phyloP scores from a whole-genome alignment of 2,797 vertebrate species.

The Oceanodroma leucorhoa region DNA sequence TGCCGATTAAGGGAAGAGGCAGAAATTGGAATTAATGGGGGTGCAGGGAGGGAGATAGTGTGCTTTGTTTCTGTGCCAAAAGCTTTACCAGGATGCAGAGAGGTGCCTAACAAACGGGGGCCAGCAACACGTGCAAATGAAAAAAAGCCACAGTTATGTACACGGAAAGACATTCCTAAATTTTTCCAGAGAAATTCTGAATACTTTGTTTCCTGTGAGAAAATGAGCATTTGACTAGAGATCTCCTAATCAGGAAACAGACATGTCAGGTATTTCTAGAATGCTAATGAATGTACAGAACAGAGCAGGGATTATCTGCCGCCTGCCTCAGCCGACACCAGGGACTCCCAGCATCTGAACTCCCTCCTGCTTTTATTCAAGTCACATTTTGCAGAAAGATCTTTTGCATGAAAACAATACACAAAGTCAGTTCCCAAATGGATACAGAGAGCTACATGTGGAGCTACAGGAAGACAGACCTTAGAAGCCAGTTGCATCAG shows the following conservation, averaged over 20 bases:
- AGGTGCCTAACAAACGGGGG: neutral
- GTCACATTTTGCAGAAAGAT: slow-evolving; percentile 23
- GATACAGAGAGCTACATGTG: neutral
- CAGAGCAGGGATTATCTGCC: slow-evolving; percentile 27
- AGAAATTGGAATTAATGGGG: neutral
- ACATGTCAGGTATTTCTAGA: slow-evolving; percentile 45
- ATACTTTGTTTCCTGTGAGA: slow-evolving; percentile 26
- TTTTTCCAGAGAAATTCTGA: slow-evolving; percentile 39
- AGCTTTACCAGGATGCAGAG: neutral
- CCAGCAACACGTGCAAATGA: neutral
- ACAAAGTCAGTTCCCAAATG: slow-evolving; percentile 8
- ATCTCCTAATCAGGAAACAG: slow-evolving; percentile 48
- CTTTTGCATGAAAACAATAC: neutral
- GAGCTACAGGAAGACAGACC: slow-evolving; percentile 33
- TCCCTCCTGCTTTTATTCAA: slow-evolving; percentile 41
- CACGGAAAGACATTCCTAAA: neutral
- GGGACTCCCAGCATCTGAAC: slow-evolving; percentile 14
- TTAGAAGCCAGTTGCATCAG: slow-evolving; percentile 33
- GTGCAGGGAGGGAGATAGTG: neutral
- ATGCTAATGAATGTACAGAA: slow-evolving; percentile 41
- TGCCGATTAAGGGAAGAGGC: neutral
- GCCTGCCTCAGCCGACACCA: slow-evolving; percentile 20
- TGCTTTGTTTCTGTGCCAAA: neutral
- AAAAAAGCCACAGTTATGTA: neutral
- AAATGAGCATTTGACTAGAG: slow-evolving; percentile 18